phyloP scores from a whole-genome alignment of 2,797 vertebrate genomes.

The Enteromius viviparus region DNA sequence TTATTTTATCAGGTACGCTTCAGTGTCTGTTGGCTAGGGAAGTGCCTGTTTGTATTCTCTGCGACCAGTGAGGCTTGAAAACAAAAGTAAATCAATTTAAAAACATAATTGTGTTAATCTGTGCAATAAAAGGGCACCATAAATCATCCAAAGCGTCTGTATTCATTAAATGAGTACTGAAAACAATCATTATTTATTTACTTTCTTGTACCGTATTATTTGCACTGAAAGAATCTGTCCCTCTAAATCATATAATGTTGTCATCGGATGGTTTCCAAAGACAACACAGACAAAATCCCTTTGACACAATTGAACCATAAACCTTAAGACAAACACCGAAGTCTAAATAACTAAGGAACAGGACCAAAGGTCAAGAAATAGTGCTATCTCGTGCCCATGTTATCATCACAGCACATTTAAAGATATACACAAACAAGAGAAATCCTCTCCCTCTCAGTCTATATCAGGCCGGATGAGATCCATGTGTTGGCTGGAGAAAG shows the following conservation, averaged over 20 bases:
- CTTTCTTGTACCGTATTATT: neutral
- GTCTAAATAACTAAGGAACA: conserved; percentile 29
- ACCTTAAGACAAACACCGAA: conserved; percentile 40
- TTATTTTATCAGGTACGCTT: conserved; percentile 53
- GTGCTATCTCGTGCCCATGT: neutral
- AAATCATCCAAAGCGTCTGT: neutral
- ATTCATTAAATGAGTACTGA: neutral
- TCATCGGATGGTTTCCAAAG: conserved; percentile 25
- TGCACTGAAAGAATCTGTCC: conserved; percentile 8
- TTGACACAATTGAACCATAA: conserved; percentile 43
- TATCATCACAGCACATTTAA: conserved; percentile 11
- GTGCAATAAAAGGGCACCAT: conserved; percentile 1
- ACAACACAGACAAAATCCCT: conserved; percentile 30
- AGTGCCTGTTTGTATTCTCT: conserved; percentile 32
- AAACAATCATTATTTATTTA: neutral
- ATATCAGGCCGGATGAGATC: conserved; percentile 17
- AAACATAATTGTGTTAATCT: conserved; percentile 26
- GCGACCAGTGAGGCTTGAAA: conserved; percentile 45
- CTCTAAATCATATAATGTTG: conserved; percentile 13
- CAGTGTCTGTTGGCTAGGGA: conserved; percentile 1
- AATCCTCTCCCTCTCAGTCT: neutral
- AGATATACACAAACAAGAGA: conserved; percentile 5
- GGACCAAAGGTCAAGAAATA: conserved; percentile 21
- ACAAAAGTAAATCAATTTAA: conserved; percentile 47
- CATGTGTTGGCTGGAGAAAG: conserved; percentile 19